Base-by-base conservation (phyloP, 2,797 vertebrate genomes). In the Neomorphus geoffroyi region DNA sequence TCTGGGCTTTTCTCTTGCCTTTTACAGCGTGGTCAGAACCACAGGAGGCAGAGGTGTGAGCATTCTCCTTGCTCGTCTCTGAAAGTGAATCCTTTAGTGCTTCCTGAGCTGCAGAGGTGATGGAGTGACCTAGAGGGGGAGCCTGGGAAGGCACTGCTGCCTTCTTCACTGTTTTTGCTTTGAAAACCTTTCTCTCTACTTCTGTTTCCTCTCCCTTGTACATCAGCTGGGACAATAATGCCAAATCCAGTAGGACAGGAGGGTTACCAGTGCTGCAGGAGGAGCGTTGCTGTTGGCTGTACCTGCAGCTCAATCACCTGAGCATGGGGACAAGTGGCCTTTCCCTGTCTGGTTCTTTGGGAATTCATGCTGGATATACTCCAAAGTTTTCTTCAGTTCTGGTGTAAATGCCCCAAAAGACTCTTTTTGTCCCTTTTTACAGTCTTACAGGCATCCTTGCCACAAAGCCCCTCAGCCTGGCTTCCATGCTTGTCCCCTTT, bases 401-500 rank as follows among this genome's bases (percentile, higher is more conserved):
- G 22, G 17, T 72, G 16, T 32, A 64, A 78, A 60, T 41, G 23
- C 43, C 37, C 61, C 16, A 18, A 21, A 30, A 56, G 4, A 4
- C 2, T 11, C 21, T 2, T 8, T 35, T 57, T 5, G 46, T 39
- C 6, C 22, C 51, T 87, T 88, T 50, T 37, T 70, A 13, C 18
- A 18, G 1, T 16, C 72, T 37, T 28, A 0, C 2, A 37, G 74
- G 17, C 3, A 4, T 7, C 57, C 30, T 18, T 28, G 26, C 7
- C 28, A 10, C 41, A 2, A 35, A 80, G 19, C 39, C 57, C n/a
- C 13, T 65, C 53, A 41, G 54, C 66, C 58, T 23, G 83, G 8
- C n/a, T 53, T 19, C 6, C 14, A 23, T 23, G 73, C 70, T 18
- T 28, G 5, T 26, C 21, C 43, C 57, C 9, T 5, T 5, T 7